These are phyloP conservation scores for Tiliacea citrago DNA, from an alignment of 2,888 invertebrate genomes.

Conservation along the genomic window DNA sequence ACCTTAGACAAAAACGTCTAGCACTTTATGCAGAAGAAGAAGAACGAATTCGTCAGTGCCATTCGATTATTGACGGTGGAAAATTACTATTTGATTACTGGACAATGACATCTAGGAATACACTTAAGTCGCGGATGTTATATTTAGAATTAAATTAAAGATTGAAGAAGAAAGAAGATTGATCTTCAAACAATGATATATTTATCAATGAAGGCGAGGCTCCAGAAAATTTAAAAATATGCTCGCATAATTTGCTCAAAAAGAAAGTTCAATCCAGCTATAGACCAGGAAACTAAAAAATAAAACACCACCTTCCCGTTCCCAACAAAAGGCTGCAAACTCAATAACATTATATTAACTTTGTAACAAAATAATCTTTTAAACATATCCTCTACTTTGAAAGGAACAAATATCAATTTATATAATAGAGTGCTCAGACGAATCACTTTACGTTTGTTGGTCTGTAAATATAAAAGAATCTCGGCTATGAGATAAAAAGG, in stretches of 20 bases:
- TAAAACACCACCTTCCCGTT: conserved; percentile 36
- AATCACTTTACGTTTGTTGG: conserved; percentile 76
- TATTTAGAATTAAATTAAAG: neutral
- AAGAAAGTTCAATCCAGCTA: neutral
- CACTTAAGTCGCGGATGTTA: neutral
- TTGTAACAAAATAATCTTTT: conserved; percentile 64
- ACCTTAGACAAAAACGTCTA: conserved; percentile 40
- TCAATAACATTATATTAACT: conserved; percentile 60
- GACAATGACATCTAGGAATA: conserved; percentile 19
- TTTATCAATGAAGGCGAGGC: neutral
- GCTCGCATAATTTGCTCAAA: conserved; percentile 5
- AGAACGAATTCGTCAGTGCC: conserved; percentile 31
- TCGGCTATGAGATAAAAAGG: conserved; percentile 79
- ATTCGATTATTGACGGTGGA: conserved; percentile 44
- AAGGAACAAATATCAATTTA: conserved; percentile 78
- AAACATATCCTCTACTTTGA: conserved; percentile 68
- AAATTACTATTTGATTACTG: conserved; percentile 47
- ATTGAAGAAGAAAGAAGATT: neutral
- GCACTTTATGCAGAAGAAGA: conserved; percentile 35
- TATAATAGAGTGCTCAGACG: conserved; percentile 77
- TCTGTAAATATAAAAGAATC: conserved; percentile 78
- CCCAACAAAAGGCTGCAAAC: conserved; percentile 51
- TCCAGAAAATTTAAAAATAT: conserved; percentile 11
- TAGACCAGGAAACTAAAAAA: conserved; percentile 19
- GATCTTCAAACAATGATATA: neutral